Conservation (phyloP, 1,140 invertebrate genomes). For the Eueides isabella region DNA sequence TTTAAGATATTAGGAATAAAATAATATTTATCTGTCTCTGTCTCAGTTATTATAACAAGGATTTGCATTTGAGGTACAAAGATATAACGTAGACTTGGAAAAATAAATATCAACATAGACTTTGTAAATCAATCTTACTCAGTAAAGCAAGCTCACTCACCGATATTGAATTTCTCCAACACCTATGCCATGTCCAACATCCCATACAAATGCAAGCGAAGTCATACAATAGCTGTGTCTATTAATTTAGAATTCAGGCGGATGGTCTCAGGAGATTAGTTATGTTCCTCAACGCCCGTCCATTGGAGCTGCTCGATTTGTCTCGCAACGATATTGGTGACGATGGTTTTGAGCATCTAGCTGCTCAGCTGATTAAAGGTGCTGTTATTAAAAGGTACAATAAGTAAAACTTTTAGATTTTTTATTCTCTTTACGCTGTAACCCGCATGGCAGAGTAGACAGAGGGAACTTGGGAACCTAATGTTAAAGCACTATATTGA, state of each 20-base stretch:
- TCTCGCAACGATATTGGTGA: conserved; percentile 71
- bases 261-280: conserved; percentile 60
- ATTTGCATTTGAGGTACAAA: too few species aligned
- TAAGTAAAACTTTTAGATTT: too few species aligned
- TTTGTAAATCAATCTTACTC: neutral
- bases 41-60: too few species aligned
- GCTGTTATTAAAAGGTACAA: conserved; percentile 52
- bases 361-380: conserved; percentile 44
- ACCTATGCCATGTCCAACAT: neutral
- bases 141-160: neutral
- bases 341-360: conserved; percentile 61
- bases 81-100: too few species aligned
- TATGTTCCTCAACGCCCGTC: conserved; percentile 36
- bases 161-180: conserved; percentile 1
- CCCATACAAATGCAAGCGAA: neutral
- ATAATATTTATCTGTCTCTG: too few species aligned
- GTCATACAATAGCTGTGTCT: neutral
- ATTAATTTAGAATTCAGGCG: conserved; percentile 58
- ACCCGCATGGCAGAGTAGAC: too few species aligned
- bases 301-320: conserved; percentile 64
- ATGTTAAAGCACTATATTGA: too few species aligned
- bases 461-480: too few species aligned
- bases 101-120: too few species aligned
- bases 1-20: too few species aligned
- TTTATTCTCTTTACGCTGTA: too few species aligned